Conservation (phyloP, 2,797 vertebrate genomes). For the Pangasius macronema region DNA sequence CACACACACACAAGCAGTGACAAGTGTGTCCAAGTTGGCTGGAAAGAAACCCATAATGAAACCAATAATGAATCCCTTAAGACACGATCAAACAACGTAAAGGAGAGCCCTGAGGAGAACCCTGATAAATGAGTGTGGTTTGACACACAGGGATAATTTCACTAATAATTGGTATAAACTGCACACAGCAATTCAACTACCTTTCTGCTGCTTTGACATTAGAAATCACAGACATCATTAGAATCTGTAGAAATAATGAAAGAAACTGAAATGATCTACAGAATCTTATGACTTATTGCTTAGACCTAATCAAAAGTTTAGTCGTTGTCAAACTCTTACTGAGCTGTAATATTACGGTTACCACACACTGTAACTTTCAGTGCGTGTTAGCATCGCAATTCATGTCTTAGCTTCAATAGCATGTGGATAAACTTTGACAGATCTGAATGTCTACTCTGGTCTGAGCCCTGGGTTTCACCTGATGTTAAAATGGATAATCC, state of each 20-base stretch:
- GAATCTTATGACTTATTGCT: no score
- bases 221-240: background rate
- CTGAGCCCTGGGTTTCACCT: background rate
- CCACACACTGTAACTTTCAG: background rate
- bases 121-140: background rate
- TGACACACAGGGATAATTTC: background rate
- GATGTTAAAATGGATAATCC: background rate
- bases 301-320: no score
- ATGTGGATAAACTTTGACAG: background rate
- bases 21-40: conserved; percentile 14
- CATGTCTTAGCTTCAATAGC: background rate
- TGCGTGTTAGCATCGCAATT: background rate
- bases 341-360: no score
- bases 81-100: background rate
- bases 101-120: background rate
- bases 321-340: no score
- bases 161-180: background rate
- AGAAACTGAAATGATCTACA: background rate
- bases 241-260: background rate
- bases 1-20: conserved; percentile 3
- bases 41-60: background rate
- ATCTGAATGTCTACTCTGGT: background rate
- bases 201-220: background rate
- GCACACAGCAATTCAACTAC: background rate
- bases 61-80: background rate